phyloP scores from a whole-genome alignment of 2,888 invertebrate genomes.

The Cordilura impudica region DNA sequence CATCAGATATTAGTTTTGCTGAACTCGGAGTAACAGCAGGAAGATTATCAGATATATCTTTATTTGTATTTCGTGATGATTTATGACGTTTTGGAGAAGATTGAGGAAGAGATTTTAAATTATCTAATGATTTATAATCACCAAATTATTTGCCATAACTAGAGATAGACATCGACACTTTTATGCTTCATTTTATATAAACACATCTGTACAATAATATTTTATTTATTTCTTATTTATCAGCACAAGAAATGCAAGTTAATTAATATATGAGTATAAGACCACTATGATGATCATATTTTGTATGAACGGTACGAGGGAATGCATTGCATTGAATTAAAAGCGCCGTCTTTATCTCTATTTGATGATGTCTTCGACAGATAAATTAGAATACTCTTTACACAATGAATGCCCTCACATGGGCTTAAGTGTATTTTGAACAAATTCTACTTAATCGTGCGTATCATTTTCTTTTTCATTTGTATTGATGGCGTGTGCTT shows the following conservation, averaged over 20 bases:
- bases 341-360: slow-evolving; percentile 22
- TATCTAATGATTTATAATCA: no score
- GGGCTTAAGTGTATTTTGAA: not conserved
- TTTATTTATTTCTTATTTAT: not conserved
- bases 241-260: not conserved
- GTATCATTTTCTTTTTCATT: not conserved
- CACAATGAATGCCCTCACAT: not conserved
- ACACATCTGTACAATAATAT: not conserved
- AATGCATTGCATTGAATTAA: slow-evolving; percentile 35
- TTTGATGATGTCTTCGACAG: slow-evolving; percentile 46
- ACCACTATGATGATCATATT: not conserved
- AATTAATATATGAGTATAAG: not conserved
- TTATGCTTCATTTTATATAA: not conserved
- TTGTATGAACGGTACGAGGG: not conserved
- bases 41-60: no score
- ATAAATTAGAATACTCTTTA: slow-evolving; percentile 15
- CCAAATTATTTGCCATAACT: no score
- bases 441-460: not conserved
- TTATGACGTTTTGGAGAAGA: no score
- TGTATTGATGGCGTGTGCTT: slow-evolving; percentile 1
- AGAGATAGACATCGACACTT: no score
- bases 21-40: no score
- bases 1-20: no score
- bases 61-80: no score
- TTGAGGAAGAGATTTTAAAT: no score